Evolutionary conservation across 2,888 invertebrate species (phyloP).

Genomic region (Acanthopleura granulata): DNA sequence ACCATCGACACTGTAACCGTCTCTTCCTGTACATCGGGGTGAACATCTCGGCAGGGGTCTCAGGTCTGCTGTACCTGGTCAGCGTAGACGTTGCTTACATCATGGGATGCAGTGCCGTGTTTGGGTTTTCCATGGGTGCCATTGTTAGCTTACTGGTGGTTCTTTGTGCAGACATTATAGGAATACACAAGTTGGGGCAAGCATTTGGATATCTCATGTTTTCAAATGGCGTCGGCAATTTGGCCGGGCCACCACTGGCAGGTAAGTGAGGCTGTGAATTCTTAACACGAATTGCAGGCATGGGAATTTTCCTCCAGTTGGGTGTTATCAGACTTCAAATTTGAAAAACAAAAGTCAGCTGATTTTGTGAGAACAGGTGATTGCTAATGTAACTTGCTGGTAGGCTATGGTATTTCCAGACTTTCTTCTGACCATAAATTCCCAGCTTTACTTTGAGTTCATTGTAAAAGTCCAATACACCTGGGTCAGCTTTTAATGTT

Average conservation of each 20-base stretch:
- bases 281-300: no score
- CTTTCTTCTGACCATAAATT: no score
- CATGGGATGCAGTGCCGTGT: conserved; percentile 28
- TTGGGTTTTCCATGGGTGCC: conserved; percentile 53
- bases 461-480: no score
- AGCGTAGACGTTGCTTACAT: neutral
- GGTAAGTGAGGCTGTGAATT: conserved; percentile 32
- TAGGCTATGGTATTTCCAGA: no score
- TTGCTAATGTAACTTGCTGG: no score
- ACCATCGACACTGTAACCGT: conserved; percentile 41
- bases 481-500: no score
- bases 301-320: no score
- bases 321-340: no score
- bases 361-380: no score
- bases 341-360: no score
- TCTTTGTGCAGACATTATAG: conserved; percentile 53
- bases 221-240: conserved; percentile 56
- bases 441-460: no score
- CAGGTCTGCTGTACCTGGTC: conserved; percentile 30
- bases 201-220: conserved; percentile 59
- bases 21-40: conserved; percentile 42
- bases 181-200: conserved; percentile 46
- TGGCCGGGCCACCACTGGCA: conserved; percentile 49
- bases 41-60: conserved; percentile 42
- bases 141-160: conserved; percentile 54